phyloP scores from a whole-genome alignment of 2,113 vertebrate species.

The Otis tarda region DNA sequence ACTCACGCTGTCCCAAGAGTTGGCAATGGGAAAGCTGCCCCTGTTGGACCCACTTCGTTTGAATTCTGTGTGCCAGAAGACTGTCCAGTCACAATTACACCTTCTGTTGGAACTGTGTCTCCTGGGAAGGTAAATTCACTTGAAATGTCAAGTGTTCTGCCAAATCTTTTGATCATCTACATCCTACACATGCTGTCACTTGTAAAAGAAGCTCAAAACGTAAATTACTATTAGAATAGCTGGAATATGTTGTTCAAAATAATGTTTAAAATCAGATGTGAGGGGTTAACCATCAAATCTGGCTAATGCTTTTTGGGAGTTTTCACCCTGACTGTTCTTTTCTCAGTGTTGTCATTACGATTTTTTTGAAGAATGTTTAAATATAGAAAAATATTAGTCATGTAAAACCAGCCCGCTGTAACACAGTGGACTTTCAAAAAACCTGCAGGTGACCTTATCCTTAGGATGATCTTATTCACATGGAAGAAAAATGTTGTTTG shows the following conservation, averaged over 20 bases:
- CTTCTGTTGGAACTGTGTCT: slow-evolving; percentile 78
- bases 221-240: background rate
- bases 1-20: slow-evolving; percentile 56
- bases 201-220: background rate
- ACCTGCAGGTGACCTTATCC: background rate
- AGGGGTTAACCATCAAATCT: background rate
- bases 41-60: slow-evolving; percentile 79
- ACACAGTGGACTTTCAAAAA: background rate
- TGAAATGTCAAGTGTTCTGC: background rate
- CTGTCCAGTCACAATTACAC: slow-evolving; percentile 80
- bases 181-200: background rate
- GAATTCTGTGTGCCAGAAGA: slow-evolving; percentile 77
- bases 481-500: background rate
- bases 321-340: background rate
- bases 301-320: background rate
- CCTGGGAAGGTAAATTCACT: slow-evolving; percentile 77
- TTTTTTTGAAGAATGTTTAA: background rate
- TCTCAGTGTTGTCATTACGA: background rate
- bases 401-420: background rate
- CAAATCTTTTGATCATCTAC: background rate
- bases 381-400: background rate
- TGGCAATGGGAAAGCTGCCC: slow-evolving; percentile 20
- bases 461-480: background rate
- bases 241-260: background rate
- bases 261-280: background rate